These are phyloP conservation scores for Tachuris rubrigastra DNA, from an alignment of 2,113 vertebrate genomes.

Conservation along the genomic window DNA sequence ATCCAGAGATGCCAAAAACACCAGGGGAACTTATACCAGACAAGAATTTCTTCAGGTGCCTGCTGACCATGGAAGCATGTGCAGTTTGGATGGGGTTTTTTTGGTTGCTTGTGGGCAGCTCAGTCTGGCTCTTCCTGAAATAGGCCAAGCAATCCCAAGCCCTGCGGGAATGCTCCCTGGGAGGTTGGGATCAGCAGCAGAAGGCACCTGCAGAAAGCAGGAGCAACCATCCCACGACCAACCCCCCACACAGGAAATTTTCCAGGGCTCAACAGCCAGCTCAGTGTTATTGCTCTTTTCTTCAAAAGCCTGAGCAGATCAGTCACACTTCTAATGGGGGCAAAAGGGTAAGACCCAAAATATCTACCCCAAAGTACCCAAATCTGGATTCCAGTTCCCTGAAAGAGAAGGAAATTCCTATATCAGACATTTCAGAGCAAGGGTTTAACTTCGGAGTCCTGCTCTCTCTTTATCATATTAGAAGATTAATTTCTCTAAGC, in stretches of 20 bases:
- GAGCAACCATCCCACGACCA: background rate
- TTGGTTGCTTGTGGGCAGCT: background rate
- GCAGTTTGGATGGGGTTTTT: background rate
- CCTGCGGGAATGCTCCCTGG: background rate
- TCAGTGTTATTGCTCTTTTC: background rate
- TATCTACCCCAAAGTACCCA: background rate
- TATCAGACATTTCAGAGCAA: background rate
- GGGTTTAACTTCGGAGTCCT: background rate
- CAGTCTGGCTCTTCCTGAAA: background rate
- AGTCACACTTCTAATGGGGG: fast-evolving
- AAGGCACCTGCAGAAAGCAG: too few relatives aligned
- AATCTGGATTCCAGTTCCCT: background rate
- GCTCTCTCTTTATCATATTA: background rate
- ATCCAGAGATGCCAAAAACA: background rate
- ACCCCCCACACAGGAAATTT: fast-evolving
- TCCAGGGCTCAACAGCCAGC: background rate
- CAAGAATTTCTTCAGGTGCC: background rate
- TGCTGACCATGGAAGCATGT: background rate
- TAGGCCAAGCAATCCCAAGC: background rate
- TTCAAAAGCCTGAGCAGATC: background rate
- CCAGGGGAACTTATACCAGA: background rate
- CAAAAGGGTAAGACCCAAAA: background rate
- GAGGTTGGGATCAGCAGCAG: background rate
- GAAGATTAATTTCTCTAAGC: slow-evolving; percentile 9
- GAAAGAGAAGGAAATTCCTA: background rate